phyloP scores from a whole-genome alignment of 2,113 vertebrate genomes.

The Cairina moschata region DNA sequence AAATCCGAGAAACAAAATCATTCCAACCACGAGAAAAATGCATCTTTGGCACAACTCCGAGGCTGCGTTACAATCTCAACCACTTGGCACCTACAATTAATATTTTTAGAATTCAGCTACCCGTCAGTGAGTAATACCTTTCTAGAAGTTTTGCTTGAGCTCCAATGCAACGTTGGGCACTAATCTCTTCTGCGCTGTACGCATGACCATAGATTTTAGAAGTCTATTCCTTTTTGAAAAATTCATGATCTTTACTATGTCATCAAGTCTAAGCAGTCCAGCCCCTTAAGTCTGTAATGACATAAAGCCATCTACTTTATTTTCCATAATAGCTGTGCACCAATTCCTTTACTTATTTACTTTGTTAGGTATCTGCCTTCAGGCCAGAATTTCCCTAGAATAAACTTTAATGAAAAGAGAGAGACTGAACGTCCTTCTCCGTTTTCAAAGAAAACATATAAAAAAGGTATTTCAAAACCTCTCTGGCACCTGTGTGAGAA shows the following conservation, averaged over 20 bases:
- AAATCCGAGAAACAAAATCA: neutral
- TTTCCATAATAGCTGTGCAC: neutral
- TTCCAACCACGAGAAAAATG: neutral
- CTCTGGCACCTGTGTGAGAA: neutral
- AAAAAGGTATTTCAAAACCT: slow-evolving; percentile 7
- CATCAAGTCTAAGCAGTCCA: neutral
- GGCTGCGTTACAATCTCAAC: neutral
- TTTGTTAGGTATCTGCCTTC: slow-evolving; percentile 7
- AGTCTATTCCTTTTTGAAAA: neutral
- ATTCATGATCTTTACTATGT: neutral
- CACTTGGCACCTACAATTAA: neutral
- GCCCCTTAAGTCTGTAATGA: neutral
- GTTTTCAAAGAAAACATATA: neutral
- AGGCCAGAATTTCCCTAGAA: slow-evolving; percentile 14
- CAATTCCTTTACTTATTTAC: neutral
- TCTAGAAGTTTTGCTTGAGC: neutral
- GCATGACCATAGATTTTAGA: neutral
- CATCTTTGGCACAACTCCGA: neutral
- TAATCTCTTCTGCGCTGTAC: neutral
- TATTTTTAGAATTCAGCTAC: neutral
- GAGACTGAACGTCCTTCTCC: neutral
- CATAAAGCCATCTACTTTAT: neutral
- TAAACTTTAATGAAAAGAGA: neutral
- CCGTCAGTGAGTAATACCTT: neutral
- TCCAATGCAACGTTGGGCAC: neutral